phyloP scores from a whole-genome alignment of 2,888 invertebrate species.

The Tipula helvola region DNA sequence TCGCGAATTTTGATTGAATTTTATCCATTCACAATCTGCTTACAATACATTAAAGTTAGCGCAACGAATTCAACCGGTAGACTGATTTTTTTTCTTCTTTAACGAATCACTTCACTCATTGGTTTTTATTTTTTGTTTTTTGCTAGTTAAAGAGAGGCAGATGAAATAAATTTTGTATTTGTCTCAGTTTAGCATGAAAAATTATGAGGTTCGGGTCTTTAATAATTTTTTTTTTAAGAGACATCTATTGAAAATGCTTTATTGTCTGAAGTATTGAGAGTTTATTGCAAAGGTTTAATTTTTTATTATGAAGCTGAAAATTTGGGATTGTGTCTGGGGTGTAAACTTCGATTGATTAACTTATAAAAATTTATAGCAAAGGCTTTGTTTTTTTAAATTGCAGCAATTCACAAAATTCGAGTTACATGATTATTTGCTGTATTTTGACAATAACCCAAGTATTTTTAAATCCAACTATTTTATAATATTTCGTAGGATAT shows the following conservation, averaged over 20 bases:
- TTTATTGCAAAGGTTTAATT: no score
- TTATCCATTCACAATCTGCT: neutral
- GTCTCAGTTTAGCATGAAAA: neutral
- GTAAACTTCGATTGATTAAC: neutral
- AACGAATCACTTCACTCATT: neutral
- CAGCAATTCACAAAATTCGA: neutral
- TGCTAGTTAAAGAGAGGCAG: neutral
- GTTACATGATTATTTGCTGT: no score
- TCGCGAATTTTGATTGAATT: neutral
- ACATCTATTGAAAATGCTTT: neutral
- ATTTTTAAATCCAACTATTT: no score
- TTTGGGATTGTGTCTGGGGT: no score
- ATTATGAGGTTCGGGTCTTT: neutral
- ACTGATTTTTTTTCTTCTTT: neutral
- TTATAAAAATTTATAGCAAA: neutral
- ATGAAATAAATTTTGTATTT: neutral
- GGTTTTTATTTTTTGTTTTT: neutral
- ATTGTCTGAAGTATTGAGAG: neutral
- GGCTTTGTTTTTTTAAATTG: no score
- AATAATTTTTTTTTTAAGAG: neutral
- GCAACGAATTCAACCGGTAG: neutral
- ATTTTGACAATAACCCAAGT: no score
- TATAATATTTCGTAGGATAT: no score
- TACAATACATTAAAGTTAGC: neutral
- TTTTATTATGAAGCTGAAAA: no score